phyloP scores from a whole-genome alignment of 2,113 vertebrate species.

The Chionomys nivalis region DNA sequence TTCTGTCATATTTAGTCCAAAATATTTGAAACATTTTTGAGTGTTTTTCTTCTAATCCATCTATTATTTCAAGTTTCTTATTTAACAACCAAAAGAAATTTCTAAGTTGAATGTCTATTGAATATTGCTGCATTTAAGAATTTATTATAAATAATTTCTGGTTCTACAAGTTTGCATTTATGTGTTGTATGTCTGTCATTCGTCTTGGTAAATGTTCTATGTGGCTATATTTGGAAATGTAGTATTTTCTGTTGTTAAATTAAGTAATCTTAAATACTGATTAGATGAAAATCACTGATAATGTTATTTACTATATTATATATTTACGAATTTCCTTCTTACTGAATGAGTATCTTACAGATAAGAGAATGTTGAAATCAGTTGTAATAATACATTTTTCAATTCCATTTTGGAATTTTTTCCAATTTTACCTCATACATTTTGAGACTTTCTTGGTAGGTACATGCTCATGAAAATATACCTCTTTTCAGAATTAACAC shows the following conservation, averaged over 20 bases:
- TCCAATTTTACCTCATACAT: neutral
- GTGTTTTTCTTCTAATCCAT: neutral
- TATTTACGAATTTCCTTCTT: constrained; percentile 24
- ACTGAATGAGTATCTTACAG: neutral
- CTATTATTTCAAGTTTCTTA: neutral
- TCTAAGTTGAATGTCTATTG: neutral
- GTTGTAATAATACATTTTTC: neutral
- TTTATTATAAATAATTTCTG: neutral
- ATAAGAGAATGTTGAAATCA: neutral
- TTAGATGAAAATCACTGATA: neutral
- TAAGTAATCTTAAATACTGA: constrained; percentile 1
- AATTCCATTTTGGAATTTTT: neutral
- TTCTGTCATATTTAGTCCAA: neutral
- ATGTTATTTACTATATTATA: neutral
- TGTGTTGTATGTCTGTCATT: neutral
- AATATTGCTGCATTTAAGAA: neutral
- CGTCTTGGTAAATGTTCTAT: neutral
- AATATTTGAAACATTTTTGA: neutral
- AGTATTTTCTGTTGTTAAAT: neutral
- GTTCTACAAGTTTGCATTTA: neutral
- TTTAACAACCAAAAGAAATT: neutral
- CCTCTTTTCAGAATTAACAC: too few species aligned
- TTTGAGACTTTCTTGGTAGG: neutral
- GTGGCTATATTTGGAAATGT: neutral
- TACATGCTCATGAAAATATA: neutral